phyloP scores from a whole-genome alignment of 2,888 invertebrate genomes.

The Portevinia maculata region DNA sequence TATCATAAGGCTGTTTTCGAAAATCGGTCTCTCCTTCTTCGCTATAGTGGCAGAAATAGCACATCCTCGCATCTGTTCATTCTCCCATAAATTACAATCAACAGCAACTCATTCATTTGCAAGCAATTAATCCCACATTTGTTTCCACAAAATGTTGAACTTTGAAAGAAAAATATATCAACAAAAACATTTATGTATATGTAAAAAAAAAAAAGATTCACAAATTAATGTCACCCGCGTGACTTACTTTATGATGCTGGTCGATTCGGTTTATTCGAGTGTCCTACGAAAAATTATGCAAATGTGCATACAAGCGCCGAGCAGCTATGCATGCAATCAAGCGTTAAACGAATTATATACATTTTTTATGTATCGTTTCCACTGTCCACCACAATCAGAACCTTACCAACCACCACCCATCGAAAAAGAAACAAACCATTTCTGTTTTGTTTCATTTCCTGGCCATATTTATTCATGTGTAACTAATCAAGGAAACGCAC shows the following conservation, averaged over 20 bases:
- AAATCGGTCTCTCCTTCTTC: too few species aligned
- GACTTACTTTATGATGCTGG: constrained; percentile 61
- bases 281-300: constrained; percentile 45
- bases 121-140: constrained; percentile 69
- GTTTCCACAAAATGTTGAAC: constrained; percentile 22
- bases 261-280: constrained; percentile 19
- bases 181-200: constrained; percentile 5
- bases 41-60: too few species aligned
- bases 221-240: constrained; percentile 57
- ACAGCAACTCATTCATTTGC: constrained; percentile 57
- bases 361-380: constrained; percentile 2
- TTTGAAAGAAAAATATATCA: constrained; percentile 33
- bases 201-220: constrained; percentile 31
- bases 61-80: constrained; percentile 51
- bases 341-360: constrained; percentile 62
- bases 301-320: constrained; percentile 64
- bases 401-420: constrained; percentile 11
- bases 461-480: constrained; percentile 69
- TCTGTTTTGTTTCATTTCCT: constrained; percentile 41
- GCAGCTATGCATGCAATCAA: constrained; percentile 66
- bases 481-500: constrained; percentile 71
- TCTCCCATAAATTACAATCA: constrained; percentile 66
- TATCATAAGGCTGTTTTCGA: too few species aligned
- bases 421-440: constrained; percentile 11
- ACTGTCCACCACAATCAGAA: constrained; percentile 50